Evolutionary conservation across 30 jellyfish, hydroid and myxozoan genomes (phyloP).

Genomic region (Turritopsis dohrnii): DNA sequence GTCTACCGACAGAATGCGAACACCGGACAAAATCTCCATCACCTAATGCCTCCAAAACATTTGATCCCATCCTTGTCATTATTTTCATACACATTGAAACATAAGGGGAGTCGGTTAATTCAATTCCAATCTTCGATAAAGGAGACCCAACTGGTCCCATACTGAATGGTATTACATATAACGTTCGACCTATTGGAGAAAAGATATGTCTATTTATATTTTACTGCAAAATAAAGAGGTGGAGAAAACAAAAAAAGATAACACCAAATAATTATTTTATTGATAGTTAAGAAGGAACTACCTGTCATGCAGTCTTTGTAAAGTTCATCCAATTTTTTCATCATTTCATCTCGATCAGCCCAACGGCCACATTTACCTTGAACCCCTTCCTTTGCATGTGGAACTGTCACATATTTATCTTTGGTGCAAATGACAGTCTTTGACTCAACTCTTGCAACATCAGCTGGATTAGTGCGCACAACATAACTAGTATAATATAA

Average conservation of each 20-base stretch:
- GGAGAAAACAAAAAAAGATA: background rate
- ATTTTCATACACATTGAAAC: slow-evolving; percentile 87
- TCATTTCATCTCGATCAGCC: slow-evolving; percentile 88
- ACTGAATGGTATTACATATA: slow-evolving; percentile 91
- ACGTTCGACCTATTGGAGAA: slow-evolving; percentile 68
- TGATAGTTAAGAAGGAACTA: too few species aligned
- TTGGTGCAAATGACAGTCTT: slow-evolving; percentile 89
- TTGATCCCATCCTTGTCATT: slow-evolving; percentile 92
- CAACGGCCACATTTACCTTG: slow-evolving; percentile 88
- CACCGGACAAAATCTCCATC: slow-evolving; percentile 76
- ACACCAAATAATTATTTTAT: too few species aligned
- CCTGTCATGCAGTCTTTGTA: slow-evolving; percentile 98
- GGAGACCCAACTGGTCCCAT: slow-evolving; percentile 99
- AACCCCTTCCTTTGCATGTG: slow-evolving; percentile 82
- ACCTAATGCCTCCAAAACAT: slow-evolving; percentile 56
- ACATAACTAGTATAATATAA: slow-evolving; percentile 47
- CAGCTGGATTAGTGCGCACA: slow-evolving; percentile 96
- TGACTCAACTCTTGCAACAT: slow-evolving; percentile 97
- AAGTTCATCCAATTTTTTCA: slow-evolving; percentile 38
- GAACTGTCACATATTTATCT: slow-evolving; percentile 67
- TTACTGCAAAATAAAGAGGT: background rate
- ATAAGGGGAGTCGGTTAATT: slow-evolving; percentile 92
- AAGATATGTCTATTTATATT: background rate
- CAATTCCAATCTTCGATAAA: slow-evolving; percentile 80
- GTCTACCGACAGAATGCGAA: slow-evolving; percentile 86